Conservation (phyloP, 2,888 invertebrate species). For the Eilema griseolum region DNA sequence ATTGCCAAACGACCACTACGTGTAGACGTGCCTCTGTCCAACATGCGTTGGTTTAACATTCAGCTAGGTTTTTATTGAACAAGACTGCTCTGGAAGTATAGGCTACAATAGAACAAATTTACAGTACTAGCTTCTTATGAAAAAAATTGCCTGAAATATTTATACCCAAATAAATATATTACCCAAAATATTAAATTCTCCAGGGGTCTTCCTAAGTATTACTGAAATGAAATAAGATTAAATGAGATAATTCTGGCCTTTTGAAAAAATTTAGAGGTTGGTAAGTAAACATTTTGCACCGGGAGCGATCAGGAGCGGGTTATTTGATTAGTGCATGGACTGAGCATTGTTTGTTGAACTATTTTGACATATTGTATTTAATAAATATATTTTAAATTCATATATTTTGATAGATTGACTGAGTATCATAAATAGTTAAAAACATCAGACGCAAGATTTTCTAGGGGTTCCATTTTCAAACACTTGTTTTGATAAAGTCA, state of each 20-base stretch:
- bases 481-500: too few relatives aligned
- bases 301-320: too few relatives aligned
- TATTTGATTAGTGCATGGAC: too few relatives aligned
- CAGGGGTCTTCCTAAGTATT: neutral
- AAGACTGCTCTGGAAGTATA: neutral
- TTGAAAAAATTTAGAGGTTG: neutral
- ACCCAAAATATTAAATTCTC: neutral
- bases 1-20: slow-evolving; percentile 21
- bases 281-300: neutral
- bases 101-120: neutral
- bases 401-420: neutral
- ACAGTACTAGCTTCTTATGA: neutral
- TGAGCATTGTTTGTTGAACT: too few relatives aligned
- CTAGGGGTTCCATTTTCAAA: too few relatives aligned
- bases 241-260: neutral
- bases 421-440: too few relatives aligned
- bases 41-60: slow-evolving; percentile 17
- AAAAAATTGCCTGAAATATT: neutral
- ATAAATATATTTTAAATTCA: too few relatives aligned
- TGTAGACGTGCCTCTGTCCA: slow-evolving; percentile 16
- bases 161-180: neutral
- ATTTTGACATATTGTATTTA: too few relatives aligned
- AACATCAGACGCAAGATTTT: too few relatives aligned
- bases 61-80: slow-evolving; percentile 10
- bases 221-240: neutral